A percentile compares a stretch with the other conserved stretches of the same genome.
phyloP scores from a whole-genome alignment of 1,140 invertebrate genomes.

The Carposina sasakii region DNA sequence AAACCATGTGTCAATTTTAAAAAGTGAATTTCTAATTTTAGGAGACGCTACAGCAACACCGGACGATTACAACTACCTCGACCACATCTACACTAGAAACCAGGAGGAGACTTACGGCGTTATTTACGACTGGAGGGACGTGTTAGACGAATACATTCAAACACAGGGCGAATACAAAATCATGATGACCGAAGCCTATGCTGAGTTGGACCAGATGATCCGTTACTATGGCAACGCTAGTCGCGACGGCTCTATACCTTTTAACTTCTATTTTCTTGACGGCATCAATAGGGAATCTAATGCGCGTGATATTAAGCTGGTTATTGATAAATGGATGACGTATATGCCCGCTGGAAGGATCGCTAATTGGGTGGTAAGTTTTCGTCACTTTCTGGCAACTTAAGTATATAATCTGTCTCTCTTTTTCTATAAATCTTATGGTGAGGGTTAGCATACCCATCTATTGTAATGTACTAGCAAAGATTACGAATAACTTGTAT shows the following conservation, averaged over 20 bases:
- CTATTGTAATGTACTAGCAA: no score
- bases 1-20: no score
- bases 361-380: neutral
- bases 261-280: neutral
- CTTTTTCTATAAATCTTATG: no score
- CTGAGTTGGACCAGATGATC: neutral
- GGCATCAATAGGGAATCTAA: neutral
- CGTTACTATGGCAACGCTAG: neutral
- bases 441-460: no score
- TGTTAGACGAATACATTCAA: constrained; percentile 74
- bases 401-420: no score
- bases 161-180: constrained; percentile 15
- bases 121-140: constrained; percentile 76
- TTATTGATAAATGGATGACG: neutral
- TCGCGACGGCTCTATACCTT: neutral
- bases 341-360: neutral
- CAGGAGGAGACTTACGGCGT: constrained; percentile 75
- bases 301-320: neutral
- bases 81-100: constrained; percentile 78
- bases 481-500: no score
- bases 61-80: no score
- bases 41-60: no score
- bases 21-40: no score
- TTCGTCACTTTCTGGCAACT: no score
- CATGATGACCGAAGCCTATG: neutral